These are phyloP conservation scores for Oriolus oriolus DNA, from an alignment of 2,113 vertebrate species.

Conservation along the genomic window DNA sequence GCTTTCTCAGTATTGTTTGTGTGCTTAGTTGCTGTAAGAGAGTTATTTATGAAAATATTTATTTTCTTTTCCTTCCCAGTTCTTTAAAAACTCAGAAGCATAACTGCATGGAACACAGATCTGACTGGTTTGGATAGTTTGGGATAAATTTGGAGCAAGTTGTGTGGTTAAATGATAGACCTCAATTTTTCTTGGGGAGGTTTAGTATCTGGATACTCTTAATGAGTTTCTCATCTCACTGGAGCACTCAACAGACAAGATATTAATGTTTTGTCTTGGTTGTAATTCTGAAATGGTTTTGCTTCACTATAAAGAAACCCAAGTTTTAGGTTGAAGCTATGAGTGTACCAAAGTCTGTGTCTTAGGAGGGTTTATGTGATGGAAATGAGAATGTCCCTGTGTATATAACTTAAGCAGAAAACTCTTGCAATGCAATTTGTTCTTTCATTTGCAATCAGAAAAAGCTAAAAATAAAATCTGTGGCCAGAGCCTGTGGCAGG, in stretches of 20 bases:
- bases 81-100: not conserved
- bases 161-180: not conserved
- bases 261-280: not conserved
- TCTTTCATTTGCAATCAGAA: not conserved
- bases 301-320: not conserved
- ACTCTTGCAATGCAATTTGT: not conserved
- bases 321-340: not conserved
- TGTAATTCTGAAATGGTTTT: not conserved
- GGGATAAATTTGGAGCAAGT: not conserved
- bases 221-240: not conserved
- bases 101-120: not conserved
- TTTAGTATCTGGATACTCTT: not conserved
- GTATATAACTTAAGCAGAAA: not conserved
- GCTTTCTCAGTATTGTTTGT: not conserved
- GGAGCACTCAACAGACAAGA: not conserved
- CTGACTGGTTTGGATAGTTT: not conserved
- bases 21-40: not conserved
- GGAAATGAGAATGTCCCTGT: not conserved
- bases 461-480: not conserved
- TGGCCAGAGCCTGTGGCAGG: not conserved
- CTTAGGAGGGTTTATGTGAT: not conserved
- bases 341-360: not conserved
- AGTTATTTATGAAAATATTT: not conserved
- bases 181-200: not conserved
- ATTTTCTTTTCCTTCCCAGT: not conserved